These are phyloP conservation scores for Seira sanloemensis DNA, from an alignment of 2,888 invertebrate species.

Conservation along the genomic window DNA sequence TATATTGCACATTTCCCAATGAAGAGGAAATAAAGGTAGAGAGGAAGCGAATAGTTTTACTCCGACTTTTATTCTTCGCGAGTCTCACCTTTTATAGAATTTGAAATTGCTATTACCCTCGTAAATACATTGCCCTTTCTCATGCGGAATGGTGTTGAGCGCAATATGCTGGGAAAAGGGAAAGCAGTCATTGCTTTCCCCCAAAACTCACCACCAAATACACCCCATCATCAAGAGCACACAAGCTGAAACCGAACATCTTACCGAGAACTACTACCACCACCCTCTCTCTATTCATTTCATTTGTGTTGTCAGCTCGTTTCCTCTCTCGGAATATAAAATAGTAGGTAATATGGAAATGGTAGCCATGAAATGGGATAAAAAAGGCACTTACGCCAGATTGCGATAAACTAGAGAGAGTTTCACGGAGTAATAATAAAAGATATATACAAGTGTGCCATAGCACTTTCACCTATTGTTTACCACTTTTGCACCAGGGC, in stretches of 20 bases:
- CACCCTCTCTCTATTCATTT: conserved; percentile 19
- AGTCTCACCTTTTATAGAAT: too few relatives aligned
- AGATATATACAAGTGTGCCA: background rate
- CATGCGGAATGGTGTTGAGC: too few relatives aligned
- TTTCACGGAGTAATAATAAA: background rate
- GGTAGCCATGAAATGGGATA: background rate
- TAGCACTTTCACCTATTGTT: background rate
- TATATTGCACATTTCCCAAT: too few relatives aligned
- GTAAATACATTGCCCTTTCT: too few relatives aligned
- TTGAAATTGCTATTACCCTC: too few relatives aligned
- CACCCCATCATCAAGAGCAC: background rate
- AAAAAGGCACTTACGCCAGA: background rate
- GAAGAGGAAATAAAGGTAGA: too few relatives aligned
- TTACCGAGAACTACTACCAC: conserved; percentile 30
- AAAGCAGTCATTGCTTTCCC: conserved; percentile 17
- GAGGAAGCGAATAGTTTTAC: too few relatives aligned
- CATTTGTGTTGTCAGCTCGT: background rate
- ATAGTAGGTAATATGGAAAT: background rate
- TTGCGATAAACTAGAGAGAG: background rate
- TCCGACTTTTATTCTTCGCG: too few relatives aligned
- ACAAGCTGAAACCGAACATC: background rate
- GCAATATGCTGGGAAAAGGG: conserved; percentile 10
- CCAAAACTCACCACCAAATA: conserved; percentile 7
- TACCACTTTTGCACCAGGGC: background rate
- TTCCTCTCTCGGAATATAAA: background rate